Base-by-base conservation (phyloP, 2,797 vertebrate genomes). In the Clarias laeviceps region DNA sequence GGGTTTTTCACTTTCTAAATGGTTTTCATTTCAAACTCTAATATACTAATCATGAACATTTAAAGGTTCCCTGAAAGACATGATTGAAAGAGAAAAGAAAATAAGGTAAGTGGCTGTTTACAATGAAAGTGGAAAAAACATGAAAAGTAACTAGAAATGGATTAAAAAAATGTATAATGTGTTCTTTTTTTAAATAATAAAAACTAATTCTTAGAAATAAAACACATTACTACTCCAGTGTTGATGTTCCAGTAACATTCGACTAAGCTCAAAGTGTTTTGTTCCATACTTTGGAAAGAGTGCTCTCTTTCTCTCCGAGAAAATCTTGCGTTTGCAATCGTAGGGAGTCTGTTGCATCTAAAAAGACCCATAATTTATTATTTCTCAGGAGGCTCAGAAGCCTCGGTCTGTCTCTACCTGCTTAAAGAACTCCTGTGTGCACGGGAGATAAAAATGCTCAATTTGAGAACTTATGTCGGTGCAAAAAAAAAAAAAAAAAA, bases 401-500 rank as follows among this genome's bases (percentile, higher is more conserved):
- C 54, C 50, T 78, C 65, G 57, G 85, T 82, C 82, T 37, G 74
- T 24, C 85, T 87, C 66, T 27, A 80, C n/a, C 68, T 88, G 27
- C 84, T 59, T 85, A 62, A 88, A 86, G 64, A 78, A 86, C 69
- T 85, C 86, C 87, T 90, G 87, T 65, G 88, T 87, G 87, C 88
- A 89, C 89, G 90, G 89, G 88, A 93, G 93, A 91, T 91, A n/a
- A n/a, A n/a, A n/a, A n/a, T n/a, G n/a, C n/a, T n/a, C n/a, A n/a
- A n/a, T n/a, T n/a, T n/a, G n/a, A n/a, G n/a, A n/a, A n/a, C n/a
- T n/a, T 82, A 84, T 89, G 90, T 89, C 76, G 82, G 40, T 88
- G 89, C 89, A 87, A 88, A 88, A 87, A 89, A 86, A 90, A 9
- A 9, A 65, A 66, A 7, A 32, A 66, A 37, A 37, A 17, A 73